Base-by-base conservation (phyloP, 2,113 vertebrate species). In the Orycteropus afer region DNA sequence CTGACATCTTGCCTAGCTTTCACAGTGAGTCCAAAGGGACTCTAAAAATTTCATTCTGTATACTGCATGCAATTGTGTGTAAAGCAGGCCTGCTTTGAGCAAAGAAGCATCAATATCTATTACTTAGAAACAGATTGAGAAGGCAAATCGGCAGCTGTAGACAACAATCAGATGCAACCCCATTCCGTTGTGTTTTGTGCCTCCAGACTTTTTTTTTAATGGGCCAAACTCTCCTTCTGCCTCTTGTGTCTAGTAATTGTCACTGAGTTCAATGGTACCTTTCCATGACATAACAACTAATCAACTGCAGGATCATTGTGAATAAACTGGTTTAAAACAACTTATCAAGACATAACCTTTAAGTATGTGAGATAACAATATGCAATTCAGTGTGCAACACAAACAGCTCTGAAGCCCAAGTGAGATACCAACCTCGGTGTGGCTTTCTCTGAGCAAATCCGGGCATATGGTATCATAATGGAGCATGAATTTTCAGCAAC, bases 401-500 rank as follows among this genome's bases (percentile, higher is more conserved):
- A 55, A 89, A 63, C 71, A 81, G 85, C 94, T 81, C 47, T 27
- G 89, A 93, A 96, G 95, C 10, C 69, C 94, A 63, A 84, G 51
- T 32, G 76, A 90, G 65, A 89, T 7, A 34, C 89, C 74, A 80
- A 84, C 92, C 95, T 91, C 78, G 57, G 89, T 47, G 40, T 77
- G 77, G 90, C 96, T 93, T 96, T 81, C 95, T 91, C 86, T 7
- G 29, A 90, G 93, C 6, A 3, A 90, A 95, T 93, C 88, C 14
- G 5, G 94, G 90, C 98, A 97, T 97, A 95, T 97, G 97, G 97
- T n/a, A 23, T 81, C 55, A 98, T 93, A 97, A 98, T 89, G 97
- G 95, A 97, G 97, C 98, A 97, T 95, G 97, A 97, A 97, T 98
- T 98, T 96, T 96, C 95, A 97, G 97, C 97, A 95, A 34, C 96